A percentile compares a stretch with the other conserved stretches of the same genome.
Conservation (phyloP, 2,113 vertebrate species). For the Parus major region DNA sequence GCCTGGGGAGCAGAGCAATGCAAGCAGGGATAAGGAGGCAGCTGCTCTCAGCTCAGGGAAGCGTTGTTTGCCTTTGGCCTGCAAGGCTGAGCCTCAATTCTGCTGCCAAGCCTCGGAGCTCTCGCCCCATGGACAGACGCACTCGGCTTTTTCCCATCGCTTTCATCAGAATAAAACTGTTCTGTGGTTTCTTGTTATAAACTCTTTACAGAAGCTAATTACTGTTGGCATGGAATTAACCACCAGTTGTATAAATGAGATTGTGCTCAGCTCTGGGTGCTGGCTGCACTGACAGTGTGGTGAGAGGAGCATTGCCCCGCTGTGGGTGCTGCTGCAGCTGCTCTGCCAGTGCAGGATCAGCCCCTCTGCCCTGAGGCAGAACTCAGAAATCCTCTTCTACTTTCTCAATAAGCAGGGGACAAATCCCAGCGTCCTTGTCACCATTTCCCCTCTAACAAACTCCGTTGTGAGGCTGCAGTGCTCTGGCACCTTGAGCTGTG, state of each 20-base stretch:
- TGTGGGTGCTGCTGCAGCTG: background rate
- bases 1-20: background rate
- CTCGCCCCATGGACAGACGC: constrained; percentile 4
- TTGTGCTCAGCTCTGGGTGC: constrained; percentile 12
- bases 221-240: constrained; percentile 40
- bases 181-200: constrained; percentile 59
- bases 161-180: constrained; percentile 48
- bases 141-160: background rate
- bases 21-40: background rate
- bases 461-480: background rate
- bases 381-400: background rate
- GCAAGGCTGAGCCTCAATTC: background rate
- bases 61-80: constrained; percentile 7
- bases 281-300: background rate
- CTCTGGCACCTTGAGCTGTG: background rate
- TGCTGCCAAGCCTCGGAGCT: constrained; percentile 49
- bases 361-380: background rate
- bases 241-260: constrained; percentile 26
- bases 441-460: background rate
- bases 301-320: background rate
- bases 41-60: background rate
- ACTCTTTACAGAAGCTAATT: constrained; percentile 62
- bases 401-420: background rate
- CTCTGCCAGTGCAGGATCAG: background rate
- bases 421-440: background rate